Evolutionary conservation across 2,888 invertebrate species (phyloP).

Genomic region (Aspidiotus destructor): DNA sequence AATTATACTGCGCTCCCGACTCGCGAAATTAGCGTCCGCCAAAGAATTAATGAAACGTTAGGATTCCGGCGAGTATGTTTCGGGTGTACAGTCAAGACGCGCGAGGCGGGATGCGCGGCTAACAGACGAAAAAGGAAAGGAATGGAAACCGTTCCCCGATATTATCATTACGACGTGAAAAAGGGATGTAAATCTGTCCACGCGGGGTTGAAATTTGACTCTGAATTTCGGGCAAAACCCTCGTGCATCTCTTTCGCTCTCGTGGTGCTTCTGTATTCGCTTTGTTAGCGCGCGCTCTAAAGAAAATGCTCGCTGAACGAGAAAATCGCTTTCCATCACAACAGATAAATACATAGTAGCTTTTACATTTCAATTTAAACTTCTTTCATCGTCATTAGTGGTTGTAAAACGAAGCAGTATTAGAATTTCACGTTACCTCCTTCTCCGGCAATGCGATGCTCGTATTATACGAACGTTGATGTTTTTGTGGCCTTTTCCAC

Average conservation of each 20-base stretch:
- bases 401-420: conserved; percentile 30
- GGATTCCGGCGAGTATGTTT: not conserved
- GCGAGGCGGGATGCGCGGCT: not conserved
- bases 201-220: conserved; percentile 31
- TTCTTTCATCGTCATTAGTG: conserved; percentile 32
- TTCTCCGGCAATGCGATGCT: not conserved
- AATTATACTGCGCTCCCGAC: conserved; percentile 14
- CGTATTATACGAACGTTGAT: too few species aligned
- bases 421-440: conserved; percentile 6
- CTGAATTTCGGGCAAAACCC: conserved; percentile 24
- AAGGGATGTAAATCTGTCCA: conserved; percentile 32
- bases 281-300: conserved; percentile 1
- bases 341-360: conserved; percentile 32
- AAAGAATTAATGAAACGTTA: conserved; percentile 31
- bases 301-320: conserved; percentile 30
- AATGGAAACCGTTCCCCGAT: conserved; percentile 16
- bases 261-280: too few species aligned
- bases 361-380: conserved; percentile 33
- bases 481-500: too few species aligned
- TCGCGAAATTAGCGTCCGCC: conserved; percentile 20
- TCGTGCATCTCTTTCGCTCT: not conserved
- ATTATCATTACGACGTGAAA: conserved; percentile 18
- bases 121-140: not conserved
- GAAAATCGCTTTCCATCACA: conserved; percentile 33
- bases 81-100: not conserved